A percentile compares a stretch with the other conserved stretches of the same genome.
Evolutionary conservation across 2,888 invertebrate genomes (phyloP).

Genomic region (Falcaria lacertinaria): DNA sequence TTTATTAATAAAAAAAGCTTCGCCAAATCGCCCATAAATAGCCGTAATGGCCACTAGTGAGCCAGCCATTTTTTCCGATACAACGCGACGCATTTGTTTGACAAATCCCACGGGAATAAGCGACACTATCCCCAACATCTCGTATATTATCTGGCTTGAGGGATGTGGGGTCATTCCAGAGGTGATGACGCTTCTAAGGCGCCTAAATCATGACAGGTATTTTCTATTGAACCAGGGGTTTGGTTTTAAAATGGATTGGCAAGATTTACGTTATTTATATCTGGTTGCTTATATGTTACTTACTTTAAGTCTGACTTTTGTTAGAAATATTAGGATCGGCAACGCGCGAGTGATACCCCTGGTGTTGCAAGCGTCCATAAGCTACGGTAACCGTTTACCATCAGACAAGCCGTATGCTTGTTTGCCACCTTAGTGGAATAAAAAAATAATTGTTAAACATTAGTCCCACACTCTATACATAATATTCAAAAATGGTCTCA

Average conservation of each 20-base stretch:
- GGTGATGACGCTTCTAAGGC: conserved; percentile 71
- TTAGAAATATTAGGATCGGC: no score
- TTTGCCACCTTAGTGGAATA: no score
- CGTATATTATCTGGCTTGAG: conserved; percentile 71
- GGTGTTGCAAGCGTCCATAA: no score
- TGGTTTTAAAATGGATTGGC: conserved; percentile 47
- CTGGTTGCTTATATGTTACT: conserved; percentile 4
- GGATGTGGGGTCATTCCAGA: conserved; percentile 73
- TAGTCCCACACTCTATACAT: conserved; percentile 7
- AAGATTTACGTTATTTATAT: conserved; percentile 53
- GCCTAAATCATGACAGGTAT: conserved; percentile 73
- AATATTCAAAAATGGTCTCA: background rate
- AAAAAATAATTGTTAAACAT: no score
- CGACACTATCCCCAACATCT: conserved; percentile 61
- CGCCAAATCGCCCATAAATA: conserved; percentile 75
- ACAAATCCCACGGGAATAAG: conserved; percentile 74
- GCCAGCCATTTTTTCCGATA: conserved; percentile 75
- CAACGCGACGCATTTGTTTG: conserved; percentile 75
- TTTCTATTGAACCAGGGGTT: conserved; percentile 48
- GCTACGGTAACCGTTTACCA: no score
- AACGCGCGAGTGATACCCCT: no score
- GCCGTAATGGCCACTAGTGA: conserved; percentile 73
- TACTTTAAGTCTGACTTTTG: background rate
- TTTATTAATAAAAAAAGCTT: conserved; percentile 79
- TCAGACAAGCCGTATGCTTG: no score